Evolutionary conservation across 2,797 vertebrate genomes (phyloP), one percentile per base, ranked within the genome.

Genomic region (Bucorvus abyssinicus): DNA sequence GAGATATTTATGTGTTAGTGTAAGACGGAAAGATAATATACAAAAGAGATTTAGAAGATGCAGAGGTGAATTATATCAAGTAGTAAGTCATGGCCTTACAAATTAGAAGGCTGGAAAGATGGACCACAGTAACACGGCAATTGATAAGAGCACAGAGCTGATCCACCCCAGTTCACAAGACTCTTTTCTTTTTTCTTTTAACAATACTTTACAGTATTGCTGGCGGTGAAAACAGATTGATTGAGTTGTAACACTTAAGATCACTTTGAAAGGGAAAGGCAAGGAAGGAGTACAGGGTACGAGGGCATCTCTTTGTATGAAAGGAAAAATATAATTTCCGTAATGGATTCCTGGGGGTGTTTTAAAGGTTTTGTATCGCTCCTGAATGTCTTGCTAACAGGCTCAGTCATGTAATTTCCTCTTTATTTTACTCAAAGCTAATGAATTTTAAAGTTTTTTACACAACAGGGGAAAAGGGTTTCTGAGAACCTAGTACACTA

Each of bases 291-390:
- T 63, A 27, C 1, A n/a, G 42, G 50, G 24, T 49, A 19, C 11
- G 1, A 12, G 8, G 7, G 59, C 17, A 21, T 67, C 7, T 50
- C 2, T 75, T 29, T 47, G 14, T 57, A 22, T 52, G 20, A 84
- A 84, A 82, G 14, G 5, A 87, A 86, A 87, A 78, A 18, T 4
- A 38, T 45, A 12, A 20, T 44, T 56, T 90, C 9, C 27, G 57
- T 55, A 52, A 21, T 16, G 27, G 18, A 44, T 24, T 64, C 65
- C 3, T 6, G 10, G 14, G 2, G 1, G 0, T 0, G 20, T 59
- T 65, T 77, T 9, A 27, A 84, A 59, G 13, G 21, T 59, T 93
- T 85, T 2, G 1, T 74, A 40, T 5, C 5, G 14, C 10, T 56
- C 18, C 9, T 67, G 2, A 50, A 36, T 63, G 42, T 60, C 45